Base-by-base conservation (phyloP, 2,797 vertebrate species). In the Poecilia picta region DNA sequence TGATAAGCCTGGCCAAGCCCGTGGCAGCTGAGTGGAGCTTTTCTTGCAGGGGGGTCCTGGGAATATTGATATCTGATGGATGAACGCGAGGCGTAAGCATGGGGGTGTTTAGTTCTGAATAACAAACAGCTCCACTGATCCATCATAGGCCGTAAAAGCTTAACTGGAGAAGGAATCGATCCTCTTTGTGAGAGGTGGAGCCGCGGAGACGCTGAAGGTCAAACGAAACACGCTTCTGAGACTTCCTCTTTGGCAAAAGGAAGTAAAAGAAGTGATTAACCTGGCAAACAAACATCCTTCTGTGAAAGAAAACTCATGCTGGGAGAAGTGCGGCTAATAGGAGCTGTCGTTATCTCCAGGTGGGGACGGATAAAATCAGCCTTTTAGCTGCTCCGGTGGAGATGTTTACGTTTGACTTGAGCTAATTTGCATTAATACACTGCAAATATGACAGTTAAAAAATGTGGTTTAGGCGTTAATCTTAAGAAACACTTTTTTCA, bases 121-220 rank as follows among this genome's bases (percentile, higher is more conserved):
- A 87, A 86, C 79, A 89, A 91, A 91, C 83, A 90, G 87, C 85
- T 87, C 86, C 83, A 74, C 80, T 84, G 83, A 91, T 87, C 91
- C 88, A 91, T 93, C 92, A 92, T 88, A 89, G 87, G 88, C 85
- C 86, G 85, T 92, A 89, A 93, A 95, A 93, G 91, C 91, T 91
- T 86, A 91, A 91, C 91, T 81, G 83, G 80, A 87, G 84, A 85
- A 55, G 62, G 46, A 45, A 93, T 95, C 88, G 72, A 95, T 94
- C 78, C 2, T 73, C 57, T 23, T 74, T 81, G 85, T 83, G 85
- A 75, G 87, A 75, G 77, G 16, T 75, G 73, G 81, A 84, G 83
- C 51, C 13, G 12, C 45, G 12, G 73, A 84, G 83, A 83, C 62
- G 75, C 64, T 51, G 72, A 94, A 93, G 93, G 93, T 93, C 93